Base-by-base conservation (phyloP, 2,113 vertebrate genomes). In the Megaceryle torquata region DNA sequence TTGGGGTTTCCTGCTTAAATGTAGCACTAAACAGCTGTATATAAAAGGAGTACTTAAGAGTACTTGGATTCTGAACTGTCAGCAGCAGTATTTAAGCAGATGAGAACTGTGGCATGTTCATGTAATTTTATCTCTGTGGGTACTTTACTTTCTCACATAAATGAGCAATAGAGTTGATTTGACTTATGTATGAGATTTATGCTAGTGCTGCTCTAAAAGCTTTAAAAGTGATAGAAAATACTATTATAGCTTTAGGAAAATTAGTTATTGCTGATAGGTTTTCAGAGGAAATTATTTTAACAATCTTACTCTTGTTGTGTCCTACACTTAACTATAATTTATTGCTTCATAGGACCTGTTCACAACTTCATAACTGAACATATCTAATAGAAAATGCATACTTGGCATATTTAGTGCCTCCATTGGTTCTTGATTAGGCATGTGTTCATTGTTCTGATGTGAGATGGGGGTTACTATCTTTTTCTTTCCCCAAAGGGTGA, bases 1-100 rank as follows among this genome's bases (percentile, higher is more conserved):
- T 79, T 69, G 85, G 59, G 28, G 9, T 86, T 91, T 93, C 50
- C 56, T 88, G 41, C 54, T 71, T 93, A 60, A 29, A 54, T 53
- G 28, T 81, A 69, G 39, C 9, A 13, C 39, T 64, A 33, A 24
- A 64, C 64, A 89, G 59, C 70, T 87, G 79, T 78, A 18, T 3
- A 1, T 74, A 83, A 29, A 67, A 82, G 28, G 41, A 72, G 46
- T 61, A 53, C 59, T 96, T 81, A 41, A 41, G 76, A 84, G 53
- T 64, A 41, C 74, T 79, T 81, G 35, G 18, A 4, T 56, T 89
- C 70, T 86, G 82, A 67, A n/a, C 54, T 71, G 26, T 72, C 70
- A 92, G 33, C 37, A 76, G 16, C 74, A 60, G n/a, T n/a, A 43
- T 59, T 85, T 37, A 63, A 56, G 41, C 43, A 82, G 56, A 37